Evolutionary conservation across 1,140 invertebrate species (phyloP).

Genomic region (Saccostrea cuccullata): DNA sequence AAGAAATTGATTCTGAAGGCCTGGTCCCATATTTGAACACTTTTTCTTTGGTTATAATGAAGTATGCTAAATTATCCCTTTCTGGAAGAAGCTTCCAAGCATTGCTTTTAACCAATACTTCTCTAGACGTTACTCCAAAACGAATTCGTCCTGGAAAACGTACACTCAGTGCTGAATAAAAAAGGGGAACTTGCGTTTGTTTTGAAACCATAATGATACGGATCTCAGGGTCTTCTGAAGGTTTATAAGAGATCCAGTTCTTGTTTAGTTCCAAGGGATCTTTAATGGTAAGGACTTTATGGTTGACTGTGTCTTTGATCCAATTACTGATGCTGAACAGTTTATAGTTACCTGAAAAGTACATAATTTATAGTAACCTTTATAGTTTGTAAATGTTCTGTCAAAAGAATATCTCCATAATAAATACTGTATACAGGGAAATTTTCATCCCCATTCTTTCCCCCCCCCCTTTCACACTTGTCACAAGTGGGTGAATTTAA

Average conservation of each 20-base stretch:
- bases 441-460: too few species aligned
- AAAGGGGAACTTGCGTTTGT: conserved; percentile 78
- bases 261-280: conserved; percentile 68
- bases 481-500: too few species aligned
- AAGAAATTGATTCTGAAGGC: conserved; percentile 78
- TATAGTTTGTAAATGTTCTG: too few species aligned
- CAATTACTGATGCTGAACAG: conserved; percentile 78
- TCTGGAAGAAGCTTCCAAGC: conserved; percentile 52
- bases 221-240: conserved; percentile 72
- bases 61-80: conserved; percentile 65
- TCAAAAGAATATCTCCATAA: too few species aligned
- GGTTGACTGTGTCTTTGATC: conserved; percentile 79
- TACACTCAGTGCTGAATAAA: conserved; percentile 81
- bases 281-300: conserved; percentile 76
- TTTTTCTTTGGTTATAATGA: conserved; percentile 79
- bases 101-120: conserved; percentile 61
- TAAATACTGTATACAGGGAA: too few species aligned
- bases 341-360: conserved; percentile 73
- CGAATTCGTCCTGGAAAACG: conserved; percentile 81
- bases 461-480: too few species aligned
- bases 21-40: conserved; percentile 77
- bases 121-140: conserved; percentile 79
- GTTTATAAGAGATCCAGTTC: conserved; percentile 71
- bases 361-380: conserved; percentile 66
- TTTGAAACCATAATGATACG: conserved; percentile 79